Conservation (phyloP, 2,888 invertebrate species). For the Dasysyrphus albostriatus region DNA sequence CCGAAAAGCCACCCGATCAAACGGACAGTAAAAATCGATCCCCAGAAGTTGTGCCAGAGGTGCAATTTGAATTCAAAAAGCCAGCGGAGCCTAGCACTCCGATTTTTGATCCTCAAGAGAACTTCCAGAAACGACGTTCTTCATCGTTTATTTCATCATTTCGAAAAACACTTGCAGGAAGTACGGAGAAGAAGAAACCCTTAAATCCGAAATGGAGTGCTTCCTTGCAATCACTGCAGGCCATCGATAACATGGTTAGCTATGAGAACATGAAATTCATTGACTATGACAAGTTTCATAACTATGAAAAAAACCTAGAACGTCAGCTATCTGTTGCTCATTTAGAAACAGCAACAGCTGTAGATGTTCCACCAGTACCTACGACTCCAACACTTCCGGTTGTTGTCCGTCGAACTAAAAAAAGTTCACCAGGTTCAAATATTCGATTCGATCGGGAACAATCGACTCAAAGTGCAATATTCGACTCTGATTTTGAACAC, state of each 20-base stretch:
- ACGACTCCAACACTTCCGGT: conserved; percentile 58
- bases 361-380: conserved; percentile 61
- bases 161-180: conserved; percentile 79
- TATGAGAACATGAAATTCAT: conserved; percentile 86
- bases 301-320: conserved; percentile 83
- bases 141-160: conserved; percentile 81
- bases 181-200: conserved; percentile 82
- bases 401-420: conserved; percentile 56
- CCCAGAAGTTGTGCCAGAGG: conserved; percentile 57
- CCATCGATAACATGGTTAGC: conserved; percentile 85
- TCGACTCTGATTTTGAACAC: conserved; percentile 81
- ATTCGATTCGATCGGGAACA: conserved; percentile 71
- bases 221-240: conserved; percentile 85
- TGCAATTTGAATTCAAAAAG: conserved; percentile 70
- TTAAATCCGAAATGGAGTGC: conserved; percentile 85
- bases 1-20: conserved; percentile 80
- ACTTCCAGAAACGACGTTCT: conserved; percentile 81
- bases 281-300: conserved; percentile 85
- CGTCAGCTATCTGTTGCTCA: conserved; percentile 81
- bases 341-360: conserved; percentile 76
- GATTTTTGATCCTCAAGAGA: conserved; percentile 79
- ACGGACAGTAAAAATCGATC: conserved; percentile 77
- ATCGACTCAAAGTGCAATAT: conserved; percentile 62
- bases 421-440: conserved; percentile 63
- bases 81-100: conserved; percentile 57